These are phyloP conservation scores for Otocyon megalotis DNA, from an alignment of 2,113 vertebrate species.

Conservation along the genomic window DNA sequence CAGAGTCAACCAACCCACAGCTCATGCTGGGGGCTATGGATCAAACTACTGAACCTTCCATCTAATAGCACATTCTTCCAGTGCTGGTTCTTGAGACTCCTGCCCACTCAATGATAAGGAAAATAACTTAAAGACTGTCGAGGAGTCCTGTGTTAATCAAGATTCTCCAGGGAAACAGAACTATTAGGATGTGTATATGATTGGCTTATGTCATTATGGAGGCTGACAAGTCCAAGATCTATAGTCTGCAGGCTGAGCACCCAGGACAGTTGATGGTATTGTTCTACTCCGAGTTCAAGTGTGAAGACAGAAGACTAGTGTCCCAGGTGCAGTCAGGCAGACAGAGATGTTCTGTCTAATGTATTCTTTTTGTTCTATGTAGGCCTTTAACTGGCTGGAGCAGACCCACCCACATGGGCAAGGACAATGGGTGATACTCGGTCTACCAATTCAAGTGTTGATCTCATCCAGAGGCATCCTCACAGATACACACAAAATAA, in stretches of 20 bases:
- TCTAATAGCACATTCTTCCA: neutral
- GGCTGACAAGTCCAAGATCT: neutral
- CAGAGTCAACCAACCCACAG: neutral
- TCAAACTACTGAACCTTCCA: neutral
- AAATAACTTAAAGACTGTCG: neutral
- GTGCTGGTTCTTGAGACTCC: accelerated
- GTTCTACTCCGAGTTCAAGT: neutral
- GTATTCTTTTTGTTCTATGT: neutral
- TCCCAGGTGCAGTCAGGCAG: neutral
- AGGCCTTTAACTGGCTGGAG: neutral
- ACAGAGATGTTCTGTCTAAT: neutral
- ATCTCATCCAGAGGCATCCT: neutral
- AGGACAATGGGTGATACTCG: neutral
- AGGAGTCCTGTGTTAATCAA: neutral
- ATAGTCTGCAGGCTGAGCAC: neutral
- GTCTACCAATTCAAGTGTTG: too few relatives aligned
- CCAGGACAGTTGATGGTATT: neutral
- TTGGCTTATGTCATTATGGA: neutral
- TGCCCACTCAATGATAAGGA: neutral
- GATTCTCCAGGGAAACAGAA: neutral
- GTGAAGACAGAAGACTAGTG: neutral
- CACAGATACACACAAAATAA: too few relatives aligned
- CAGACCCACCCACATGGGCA: neutral
- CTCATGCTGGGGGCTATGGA: accelerated
- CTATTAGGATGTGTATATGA: neutral